Evolutionary conservation across 2,797 vertebrate genomes (phyloP).

Genomic region (Sparidentex hasta): DNA sequence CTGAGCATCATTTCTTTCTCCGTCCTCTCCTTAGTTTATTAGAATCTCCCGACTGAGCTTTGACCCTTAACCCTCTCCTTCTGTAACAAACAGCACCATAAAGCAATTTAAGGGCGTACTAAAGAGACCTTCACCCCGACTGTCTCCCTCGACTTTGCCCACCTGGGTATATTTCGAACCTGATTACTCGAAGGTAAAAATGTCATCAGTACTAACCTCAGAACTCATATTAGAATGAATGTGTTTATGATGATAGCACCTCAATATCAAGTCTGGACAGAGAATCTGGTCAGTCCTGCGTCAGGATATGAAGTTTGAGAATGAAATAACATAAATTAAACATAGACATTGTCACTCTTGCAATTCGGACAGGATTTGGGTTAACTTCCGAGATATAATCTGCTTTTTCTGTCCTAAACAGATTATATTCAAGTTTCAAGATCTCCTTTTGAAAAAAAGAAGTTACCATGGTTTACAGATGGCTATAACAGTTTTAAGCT

Average conservation of each 20-base stretch:
- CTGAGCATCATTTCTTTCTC: constrained; percentile 16
- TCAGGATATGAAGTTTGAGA: constrained; percentile 7
- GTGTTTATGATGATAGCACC: neutral
- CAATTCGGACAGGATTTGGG: neutral
- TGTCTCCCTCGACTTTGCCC: constrained; percentile 55
- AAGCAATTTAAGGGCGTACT: constrained; percentile 65
- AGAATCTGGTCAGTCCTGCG: neutral
- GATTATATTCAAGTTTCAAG: neutral
- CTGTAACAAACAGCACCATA: constrained; percentile 72
- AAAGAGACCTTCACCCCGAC: constrained; percentile 61
- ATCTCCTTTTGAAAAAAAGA: neutral
- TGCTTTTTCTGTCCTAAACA: neutral
- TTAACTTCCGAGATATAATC: neutral
- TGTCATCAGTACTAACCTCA: neutral
- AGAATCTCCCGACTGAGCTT: constrained; percentile 59
- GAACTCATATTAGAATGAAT: neutral
- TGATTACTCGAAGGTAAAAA: constrained; percentile 18
- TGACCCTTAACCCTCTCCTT: constrained; percentile 56
- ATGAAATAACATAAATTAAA: neutral
- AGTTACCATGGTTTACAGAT: neutral
- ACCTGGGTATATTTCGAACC: neutral
- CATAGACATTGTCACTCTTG: neutral
- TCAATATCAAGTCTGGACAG: neutral
- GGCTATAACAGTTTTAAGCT: neutral
- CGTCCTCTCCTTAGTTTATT: constrained; percentile 17